Evolutionary conservation across 2,888 invertebrate species (phyloP).

Genomic region (Danaus chrysippus): DNA sequence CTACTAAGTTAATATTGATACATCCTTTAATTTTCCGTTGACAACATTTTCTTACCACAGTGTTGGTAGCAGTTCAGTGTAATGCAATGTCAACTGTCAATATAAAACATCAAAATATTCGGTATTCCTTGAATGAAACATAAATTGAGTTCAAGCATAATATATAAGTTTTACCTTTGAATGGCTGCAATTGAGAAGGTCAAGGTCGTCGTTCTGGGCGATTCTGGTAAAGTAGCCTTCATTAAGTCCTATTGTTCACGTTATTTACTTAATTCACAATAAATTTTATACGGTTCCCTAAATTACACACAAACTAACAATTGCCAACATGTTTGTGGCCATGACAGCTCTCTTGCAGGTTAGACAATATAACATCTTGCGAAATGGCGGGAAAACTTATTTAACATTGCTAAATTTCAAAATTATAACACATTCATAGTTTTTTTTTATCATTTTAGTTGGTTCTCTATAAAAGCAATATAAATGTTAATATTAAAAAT

Average conservation of each 20-base stretch:
- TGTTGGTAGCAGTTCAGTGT: conserved; percentile 25
- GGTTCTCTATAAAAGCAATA: too few relatives aligned
- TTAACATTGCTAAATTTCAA: neutral
- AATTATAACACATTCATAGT: neutral
- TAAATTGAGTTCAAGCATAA: conserved; percentile 41
- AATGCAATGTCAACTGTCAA: conserved; percentile 26
- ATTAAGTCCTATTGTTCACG: conserved; percentile 40
- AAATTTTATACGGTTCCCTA: conserved; percentile 12
- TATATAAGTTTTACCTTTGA: conserved; percentile 59
- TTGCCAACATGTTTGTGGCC: conserved; percentile 59
- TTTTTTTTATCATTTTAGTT: neutral
- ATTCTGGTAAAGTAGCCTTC: conserved; percentile 83
- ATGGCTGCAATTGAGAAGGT: conserved; percentile 94
- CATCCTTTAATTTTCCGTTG: conserved; percentile 11
- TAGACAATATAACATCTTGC: conserved; percentile 45
- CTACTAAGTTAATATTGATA: neutral
- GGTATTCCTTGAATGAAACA: conserved; percentile 23
- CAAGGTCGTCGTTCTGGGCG: conserved; percentile 93
- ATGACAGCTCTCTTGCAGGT: conserved; percentile 44
- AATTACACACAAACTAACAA: conserved; percentile 39
- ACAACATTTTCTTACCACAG: conserved; percentile 22
- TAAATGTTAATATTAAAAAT: too few relatives aligned
- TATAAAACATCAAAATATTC: conserved; percentile 33
- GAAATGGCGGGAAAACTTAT: conserved; percentile 41
- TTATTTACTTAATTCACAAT: conserved; percentile 25